Evolutionary conservation across 2,888 invertebrate species (phyloP), one percentile per base, ranked within the genome.

Genomic region (Alentia gelatinosa): DNA sequence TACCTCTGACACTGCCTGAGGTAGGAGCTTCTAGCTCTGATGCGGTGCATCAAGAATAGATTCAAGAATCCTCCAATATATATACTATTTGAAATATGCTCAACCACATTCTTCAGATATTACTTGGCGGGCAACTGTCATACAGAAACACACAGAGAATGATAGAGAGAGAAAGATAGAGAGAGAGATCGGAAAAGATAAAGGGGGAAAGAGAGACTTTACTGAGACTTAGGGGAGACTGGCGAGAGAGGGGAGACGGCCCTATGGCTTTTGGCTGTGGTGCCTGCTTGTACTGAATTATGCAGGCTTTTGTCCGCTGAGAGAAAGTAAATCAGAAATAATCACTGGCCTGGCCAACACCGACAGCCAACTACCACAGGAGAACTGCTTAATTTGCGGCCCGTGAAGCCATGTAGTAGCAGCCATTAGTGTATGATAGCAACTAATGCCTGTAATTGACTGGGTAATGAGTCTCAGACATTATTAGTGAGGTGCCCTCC

Each of bases 291-390:
- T 39, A 39, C 79, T 79, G 39, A 79, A 79, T 79, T 79, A 79
- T 79, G 35, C 79, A 79, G 39, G 79, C 37, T 39, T 79, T 79
- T 79, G 79, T 79, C 79, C 23, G 79, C 23, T 15, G 37, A 79
- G 37, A 35, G 79, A 79, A 79, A 19, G 79, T 79, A 79, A 79
- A 79, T 79, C 79, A 79, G 79, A 79, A 79, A 79, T 79, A 79
- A 79, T 79, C 79, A 79, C 79, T 79, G 79, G 37, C 79, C 79
- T 19, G n/a, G n/a, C 79, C 23, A 79, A 39, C 19, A 35, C 79
- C 39, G 79, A 79, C 79, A 79, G 79, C 37, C 15, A 26, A 35
- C 79, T 26, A 39, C 37, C 39, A n/a, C 12, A 39, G 37, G 79
- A 79, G 79, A 37, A 79, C 35, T 79, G 79, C 79, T 79, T 79